Base-by-base conservation (phyloP, 92 coral and sea anemone genomes). In the Zoanthus sansibaricus region DNA sequence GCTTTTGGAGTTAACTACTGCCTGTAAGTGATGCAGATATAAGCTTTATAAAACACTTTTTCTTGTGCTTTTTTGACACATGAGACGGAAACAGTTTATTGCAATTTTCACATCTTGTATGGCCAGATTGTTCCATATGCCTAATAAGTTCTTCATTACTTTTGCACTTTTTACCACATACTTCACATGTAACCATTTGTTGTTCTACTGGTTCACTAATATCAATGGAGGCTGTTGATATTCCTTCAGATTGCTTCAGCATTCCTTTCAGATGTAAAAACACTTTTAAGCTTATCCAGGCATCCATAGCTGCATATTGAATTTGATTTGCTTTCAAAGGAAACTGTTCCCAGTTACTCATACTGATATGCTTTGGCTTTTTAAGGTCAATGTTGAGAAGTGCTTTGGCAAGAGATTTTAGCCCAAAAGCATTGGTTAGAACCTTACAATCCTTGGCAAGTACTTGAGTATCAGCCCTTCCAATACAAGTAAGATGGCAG, bases 271-370 rank as follows among this genome's bases (percentile, higher is more conserved):
- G 88, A 62, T 88, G 84, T 21, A 82, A 71, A 85, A 75, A 93
- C 16, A 93, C 37, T 83, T 88, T 95, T 9, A 95, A 71, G 56
- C 98, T 88, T 25, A 92, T 75, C 98, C 98, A 95, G 17, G 98
- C 95, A 91, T 95, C 98, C 64, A 93, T 72, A 17, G 94, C 95
- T 42, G 98, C 98, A 90, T 95, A 95, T 14, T 72, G 72, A 33
- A 95, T 90, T 87, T 93, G 95, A 25, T 18, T 64, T 14, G 31
- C 42, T 4, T 48, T 69, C 30, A 95, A 73, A 56, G 95, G 96
- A 33, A 90, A 90, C 14, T 32, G 33, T 71, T 95, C 96, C 98
- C 98, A 95, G 86, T 95, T 93, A 72, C 95, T 95, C 89, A 82
- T 17, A 32, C 87, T 30, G 17, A 86, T 74, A 0, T 9, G 25